A percentile compares a stretch with the other conserved stretches of the same genome.
Evolutionary conservation across 2,797 vertebrate genomes (phyloP).

Genomic region (Scarus forsteni): DNA sequence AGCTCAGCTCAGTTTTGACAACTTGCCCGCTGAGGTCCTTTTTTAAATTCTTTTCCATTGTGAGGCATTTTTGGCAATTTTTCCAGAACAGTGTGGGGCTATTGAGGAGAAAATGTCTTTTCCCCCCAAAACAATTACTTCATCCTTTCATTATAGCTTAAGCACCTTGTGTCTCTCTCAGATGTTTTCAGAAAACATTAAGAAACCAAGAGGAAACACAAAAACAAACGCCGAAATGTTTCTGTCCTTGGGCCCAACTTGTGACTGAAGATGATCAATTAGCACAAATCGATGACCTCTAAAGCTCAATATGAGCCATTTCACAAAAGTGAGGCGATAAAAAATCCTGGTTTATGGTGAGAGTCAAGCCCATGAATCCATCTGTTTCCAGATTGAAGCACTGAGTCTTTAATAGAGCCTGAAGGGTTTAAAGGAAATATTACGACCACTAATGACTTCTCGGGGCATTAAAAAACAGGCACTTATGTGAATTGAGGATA

Average conservation of each 20-base stretch:
- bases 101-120: too few species aligned
- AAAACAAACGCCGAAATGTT: not conserved
- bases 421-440: constrained; percentile 45
- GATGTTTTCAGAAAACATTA: not conserved
- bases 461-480: constrained; percentile 34
- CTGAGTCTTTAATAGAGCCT: constrained; percentile 43
- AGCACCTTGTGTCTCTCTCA: too few species aligned
- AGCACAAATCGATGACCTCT: constrained; percentile 9
- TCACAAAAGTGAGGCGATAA: constrained; percentile 10
- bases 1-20: too few species aligned
- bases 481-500: constrained; percentile 34
- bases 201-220: not conserved
- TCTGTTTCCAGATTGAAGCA: constrained; percentile 26
- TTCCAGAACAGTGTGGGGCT: too few species aligned
- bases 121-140: too few species aligned
- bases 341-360: constrained; percentile 13
- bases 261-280: constrained; percentile 6
- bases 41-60: too few species aligned
- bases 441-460: constrained; percentile 58
- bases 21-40: too few species aligned
- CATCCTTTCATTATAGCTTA: too few species aligned
- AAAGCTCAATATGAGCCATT: constrained; percentile 5
- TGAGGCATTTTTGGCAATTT: too few species aligned
- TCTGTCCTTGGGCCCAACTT: constrained; percentile 3
- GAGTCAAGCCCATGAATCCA: constrained; percentile 8